Percentiles rank a stretch among this genome's conserved stretches.
Conservation (phyloP, 64 coral and sea anemone species). For the Anthopleura sola region DNA sequence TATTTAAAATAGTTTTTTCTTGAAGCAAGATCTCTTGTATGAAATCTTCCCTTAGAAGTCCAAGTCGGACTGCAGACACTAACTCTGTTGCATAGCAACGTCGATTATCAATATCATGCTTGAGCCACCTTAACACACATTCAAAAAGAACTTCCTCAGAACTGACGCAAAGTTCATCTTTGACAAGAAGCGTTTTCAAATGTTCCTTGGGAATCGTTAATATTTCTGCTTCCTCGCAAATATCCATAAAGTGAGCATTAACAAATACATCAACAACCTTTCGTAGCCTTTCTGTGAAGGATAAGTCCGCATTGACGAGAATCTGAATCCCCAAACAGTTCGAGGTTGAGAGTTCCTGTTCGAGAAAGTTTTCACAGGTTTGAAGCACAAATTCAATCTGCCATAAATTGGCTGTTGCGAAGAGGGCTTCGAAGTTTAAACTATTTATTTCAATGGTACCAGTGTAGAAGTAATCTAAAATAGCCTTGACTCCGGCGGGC, state of each 20-base stretch:
- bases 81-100: conserved; percentile 25
- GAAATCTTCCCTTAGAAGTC: conserved; percentile 29
- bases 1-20: conserved; percentile 14
- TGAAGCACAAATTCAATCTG: conserved; percentile 45
- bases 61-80: conserved; percentile 56
- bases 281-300: conserved; percentile 34
- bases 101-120: conserved; percentile 39
- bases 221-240: conserved; percentile 53
- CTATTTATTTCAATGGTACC: conserved; percentile 42
- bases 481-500: conserved; percentile 28
- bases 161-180: conserved; percentile 50
- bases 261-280: conserved; percentile 42
- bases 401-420: conserved; percentile 68
- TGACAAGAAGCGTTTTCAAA: conserved; percentile 22
- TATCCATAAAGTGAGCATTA: conserved; percentile 53
- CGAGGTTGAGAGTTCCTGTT: conserved; percentile 13
- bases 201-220: conserved; percentile 31
- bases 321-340: conserved; percentile 59
- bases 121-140: conserved; percentile 52
- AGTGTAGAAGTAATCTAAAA: conserved; percentile 64
- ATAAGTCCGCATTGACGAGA: conserved; percentile 22
- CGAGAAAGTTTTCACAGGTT: conserved; percentile 49
- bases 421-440: conserved; percentile 48
- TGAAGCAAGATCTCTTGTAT: conserved; percentile 12
- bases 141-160: conserved; percentile 60